Evolutionary conservation across 2,888 invertebrate species (phyloP).

Genomic region (Troides oblongomaculatus): DNA sequence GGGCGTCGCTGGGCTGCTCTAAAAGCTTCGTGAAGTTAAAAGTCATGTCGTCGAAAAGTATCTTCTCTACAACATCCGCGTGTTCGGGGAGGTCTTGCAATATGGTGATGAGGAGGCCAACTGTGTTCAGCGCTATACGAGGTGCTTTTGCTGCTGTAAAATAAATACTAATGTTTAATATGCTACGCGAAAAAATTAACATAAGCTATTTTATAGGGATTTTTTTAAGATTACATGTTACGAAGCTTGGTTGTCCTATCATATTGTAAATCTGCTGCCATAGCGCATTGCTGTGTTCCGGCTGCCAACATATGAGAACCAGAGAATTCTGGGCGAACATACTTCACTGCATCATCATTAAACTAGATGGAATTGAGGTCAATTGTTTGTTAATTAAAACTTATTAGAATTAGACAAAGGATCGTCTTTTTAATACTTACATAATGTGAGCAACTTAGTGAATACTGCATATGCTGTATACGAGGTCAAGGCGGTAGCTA

Average conservation of each 20-base stretch:
- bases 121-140: conserved; percentile 83
- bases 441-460: conserved; percentile 48
- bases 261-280: too few species aligned
- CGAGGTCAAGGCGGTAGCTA: conserved; percentile 56
- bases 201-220: too few species aligned
- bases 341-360: not conserved
- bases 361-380: too few species aligned
- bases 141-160: conserved; percentile 76
- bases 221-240: too few species aligned
- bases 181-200: not conserved
- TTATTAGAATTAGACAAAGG: too few species aligned
- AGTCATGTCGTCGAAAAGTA: conserved; percentile 79
- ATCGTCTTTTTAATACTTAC: conserved; percentile 40
- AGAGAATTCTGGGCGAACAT: too few species aligned
- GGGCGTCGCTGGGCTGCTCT: conserved; percentile 77
- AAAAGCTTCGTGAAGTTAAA: conserved; percentile 79
- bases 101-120: conserved; percentile 87
- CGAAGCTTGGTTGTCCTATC: too few species aligned
- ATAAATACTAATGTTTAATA: conserved; percentile 24
- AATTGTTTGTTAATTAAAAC: too few species aligned
- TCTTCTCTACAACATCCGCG: conserved; percentile 86
- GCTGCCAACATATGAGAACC: too few species aligned
- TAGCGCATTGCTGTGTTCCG: too few species aligned
- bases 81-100: conserved; percentile 87
- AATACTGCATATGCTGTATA: conserved; percentile 55